Evolutionary conservation across 1,140 invertebrate genomes (phyloP).

Genomic region (Calosoma granatense): DNA sequence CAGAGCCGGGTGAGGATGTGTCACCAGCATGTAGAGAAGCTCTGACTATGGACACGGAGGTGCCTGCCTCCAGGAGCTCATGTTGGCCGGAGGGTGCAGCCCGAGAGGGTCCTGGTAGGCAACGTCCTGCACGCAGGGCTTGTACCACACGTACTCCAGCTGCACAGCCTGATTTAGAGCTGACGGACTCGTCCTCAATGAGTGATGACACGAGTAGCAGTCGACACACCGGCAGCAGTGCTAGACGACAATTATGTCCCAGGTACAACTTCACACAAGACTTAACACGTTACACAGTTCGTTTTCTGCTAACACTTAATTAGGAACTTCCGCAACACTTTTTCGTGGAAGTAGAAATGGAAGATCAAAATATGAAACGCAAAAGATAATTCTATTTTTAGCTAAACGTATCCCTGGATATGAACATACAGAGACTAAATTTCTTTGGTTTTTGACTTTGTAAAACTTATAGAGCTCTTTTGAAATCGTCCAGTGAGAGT

Average conservation of each 20-base stretch:
- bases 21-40: background rate
- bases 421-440: no score
- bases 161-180: background rate
- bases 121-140: background rate
- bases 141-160: background rate
- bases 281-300: no score
- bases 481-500: no score
- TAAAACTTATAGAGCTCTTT: no score
- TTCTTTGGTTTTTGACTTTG: no score
- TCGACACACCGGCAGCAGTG: background rate
- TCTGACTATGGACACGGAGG: background rate
- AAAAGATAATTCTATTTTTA: no score
- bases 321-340: no score
- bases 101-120: constrained; percentile 16
- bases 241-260: background rate
- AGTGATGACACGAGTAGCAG: background rate
- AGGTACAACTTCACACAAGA: no score
- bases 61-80: background rate
- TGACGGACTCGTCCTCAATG: background rate
- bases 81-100: constrained; percentile 27
- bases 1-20: background rate
- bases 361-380: no score
- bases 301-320: no score
- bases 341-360: no score
- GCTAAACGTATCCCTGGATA: no score